Evolutionary conservation across 2,113 vertebrate species (phyloP).

Genomic region (Enhydra lutris): DNA sequence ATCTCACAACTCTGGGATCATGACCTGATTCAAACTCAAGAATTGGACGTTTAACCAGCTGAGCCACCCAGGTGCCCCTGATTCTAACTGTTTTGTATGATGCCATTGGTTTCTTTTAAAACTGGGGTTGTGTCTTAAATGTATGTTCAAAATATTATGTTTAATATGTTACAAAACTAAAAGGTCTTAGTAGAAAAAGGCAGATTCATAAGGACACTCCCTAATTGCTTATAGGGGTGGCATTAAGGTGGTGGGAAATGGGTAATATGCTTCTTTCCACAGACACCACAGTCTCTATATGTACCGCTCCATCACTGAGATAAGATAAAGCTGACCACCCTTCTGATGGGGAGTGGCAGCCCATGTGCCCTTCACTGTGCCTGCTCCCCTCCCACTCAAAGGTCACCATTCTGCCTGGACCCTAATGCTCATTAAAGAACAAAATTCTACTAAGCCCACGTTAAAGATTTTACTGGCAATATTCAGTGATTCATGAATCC

Average conservation of each 20-base stretch:
- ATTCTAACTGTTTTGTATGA: neutral
- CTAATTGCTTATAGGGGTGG: neutral
- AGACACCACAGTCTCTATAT: no score
- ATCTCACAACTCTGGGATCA: no score
- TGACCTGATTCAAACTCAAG: no score
- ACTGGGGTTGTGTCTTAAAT: neutral
- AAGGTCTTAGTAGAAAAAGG: neutral
- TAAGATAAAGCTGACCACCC: no score
- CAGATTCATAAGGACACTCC: neutral
- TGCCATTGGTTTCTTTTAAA: neutral
- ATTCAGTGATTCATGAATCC: neutral
- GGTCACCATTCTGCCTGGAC: neutral
- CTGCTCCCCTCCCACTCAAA: accelerated
- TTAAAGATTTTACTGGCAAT: neutral
- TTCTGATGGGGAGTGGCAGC: neutral
- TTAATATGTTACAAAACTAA: neutral
- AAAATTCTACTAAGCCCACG: neutral
- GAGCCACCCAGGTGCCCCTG: no score
- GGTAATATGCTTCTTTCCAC: no score
- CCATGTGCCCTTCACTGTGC: neutral
- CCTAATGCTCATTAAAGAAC: neutral
- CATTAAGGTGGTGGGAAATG: no score
- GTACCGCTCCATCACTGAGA: accelerated
- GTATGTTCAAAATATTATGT: neutral
- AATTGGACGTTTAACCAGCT: no score